Evolutionary conservation across 2,888 invertebrate genomes (phyloP), one percentile per base, ranked within the genome.

Genomic region (Xylota segnis): DNA sequence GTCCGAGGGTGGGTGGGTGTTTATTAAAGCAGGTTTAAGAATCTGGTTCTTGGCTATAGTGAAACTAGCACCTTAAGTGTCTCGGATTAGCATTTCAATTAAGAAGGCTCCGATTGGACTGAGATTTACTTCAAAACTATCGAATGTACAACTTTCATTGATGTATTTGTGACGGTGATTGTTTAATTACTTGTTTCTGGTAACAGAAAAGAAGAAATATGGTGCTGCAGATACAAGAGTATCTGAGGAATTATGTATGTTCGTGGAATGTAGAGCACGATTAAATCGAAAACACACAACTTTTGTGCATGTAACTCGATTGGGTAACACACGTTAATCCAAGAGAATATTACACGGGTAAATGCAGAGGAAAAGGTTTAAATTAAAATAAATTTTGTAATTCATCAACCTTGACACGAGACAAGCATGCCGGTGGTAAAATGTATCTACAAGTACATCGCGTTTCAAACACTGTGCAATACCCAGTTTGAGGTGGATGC

Each of bases 11-110:
- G n/a, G 27, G 59, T 59, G 40, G 40, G 40, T 59, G 40, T 59
- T 40, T 12, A 18, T 59, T 18, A 23, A 18, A 59, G 59, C 59
- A 40, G 59, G 59, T 59, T 59, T 27, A 12, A n/a, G 40, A 59
- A 23, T 59, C 40, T 59, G 40, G 40, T 40, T 27, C 40, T 23
- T 9, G 40, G 59, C 9, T 59, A 18, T 5, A 10, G 5, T n/a
- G 10, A 18, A 23, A 34, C 18, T 37, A 59, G 4, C 4, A 29
- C 7, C 2, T 23, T 2, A 23, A 23, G 23, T 23, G 3, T 23
- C 23, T 23, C 23, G 3, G 3, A 23, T 23, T 23, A 23, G 23
- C 23, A 23, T 2, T 23, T 23, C 23, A 23, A 23, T 23, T 23
- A 23, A 23, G 23, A 23, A 23, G 23, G 23, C 23, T 23, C 1